A percentile compares a stretch with the other conserved stretches of the same genome.
phyloP scores from a whole-genome alignment of 1,140 invertebrate genomes.

The Phocides pigmalion region DNA sequence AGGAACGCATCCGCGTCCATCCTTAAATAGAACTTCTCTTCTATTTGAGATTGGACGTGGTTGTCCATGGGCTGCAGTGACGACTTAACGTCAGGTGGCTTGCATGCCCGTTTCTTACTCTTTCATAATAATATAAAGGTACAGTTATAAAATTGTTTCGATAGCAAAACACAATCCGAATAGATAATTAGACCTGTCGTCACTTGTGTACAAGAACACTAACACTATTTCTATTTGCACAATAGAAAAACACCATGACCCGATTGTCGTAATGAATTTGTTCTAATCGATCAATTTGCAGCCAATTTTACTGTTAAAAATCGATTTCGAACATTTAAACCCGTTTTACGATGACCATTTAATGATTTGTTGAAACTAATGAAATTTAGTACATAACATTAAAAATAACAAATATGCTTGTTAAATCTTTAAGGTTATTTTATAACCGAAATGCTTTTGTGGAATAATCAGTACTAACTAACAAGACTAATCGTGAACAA shows the following conservation, averaged over 20 bases:
- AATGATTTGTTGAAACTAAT: slow-evolving; percentile 8
- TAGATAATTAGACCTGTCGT: not conserved
- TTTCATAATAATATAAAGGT: no score
- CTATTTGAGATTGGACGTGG: no score
- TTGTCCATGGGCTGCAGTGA: no score
- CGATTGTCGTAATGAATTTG: slow-evolving; percentile 50
- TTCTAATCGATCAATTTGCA: slow-evolving; percentile 70
- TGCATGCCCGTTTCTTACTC: no score
- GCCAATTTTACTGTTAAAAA: slow-evolving; percentile 50
- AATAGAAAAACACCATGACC: slow-evolving; percentile 57
- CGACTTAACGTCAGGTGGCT: no score
- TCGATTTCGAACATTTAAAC: slow-evolving; percentile 25
- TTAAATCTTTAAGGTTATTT: not conserved
- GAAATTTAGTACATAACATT: no score
- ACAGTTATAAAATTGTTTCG: no score
- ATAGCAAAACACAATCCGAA: no score
- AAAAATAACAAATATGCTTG: not conserved
- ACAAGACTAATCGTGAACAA: not conserved
- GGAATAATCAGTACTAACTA: slow-evolving; percentile 4
- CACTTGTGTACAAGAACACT: slow-evolving; percentile 5
- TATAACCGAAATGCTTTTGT: not conserved
- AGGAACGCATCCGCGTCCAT: no score
- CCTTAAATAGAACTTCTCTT: no score
- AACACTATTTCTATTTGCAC: slow-evolving; percentile 14
- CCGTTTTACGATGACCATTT: not conserved